Evolutionary conservation across 1,140 invertebrate genomes (phyloP).

Genomic region (Zaprionus vittiger): DNA sequence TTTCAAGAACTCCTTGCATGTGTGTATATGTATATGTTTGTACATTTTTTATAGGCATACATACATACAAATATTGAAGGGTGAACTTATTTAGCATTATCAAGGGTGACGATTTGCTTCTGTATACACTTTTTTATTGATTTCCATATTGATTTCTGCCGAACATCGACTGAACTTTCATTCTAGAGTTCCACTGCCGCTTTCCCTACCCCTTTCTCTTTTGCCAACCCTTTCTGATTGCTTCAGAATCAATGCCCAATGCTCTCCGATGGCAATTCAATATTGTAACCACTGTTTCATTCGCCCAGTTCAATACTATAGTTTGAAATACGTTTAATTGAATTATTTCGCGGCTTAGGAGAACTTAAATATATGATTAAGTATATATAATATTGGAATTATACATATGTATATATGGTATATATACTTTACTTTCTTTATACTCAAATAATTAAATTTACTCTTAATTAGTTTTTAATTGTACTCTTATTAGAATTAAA

Average conservation of each 20-base stretch:
- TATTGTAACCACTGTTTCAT: neutral
- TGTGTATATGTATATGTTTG: slow-evolving; percentile 1
- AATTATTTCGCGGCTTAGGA: neutral
- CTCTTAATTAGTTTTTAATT: neutral
- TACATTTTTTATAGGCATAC: slow-evolving; percentile 4
- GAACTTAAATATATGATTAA: neutral
- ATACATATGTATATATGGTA: neutral
- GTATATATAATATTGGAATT: neutral
- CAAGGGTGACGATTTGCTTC: slow-evolving; percentile 62
- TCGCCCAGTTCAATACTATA: too few species aligned
- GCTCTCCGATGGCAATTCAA: neutral
- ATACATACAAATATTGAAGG: slow-evolving; percentile 25
- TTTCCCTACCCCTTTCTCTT: neutral
- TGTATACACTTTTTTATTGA: slow-evolving; percentile 68
- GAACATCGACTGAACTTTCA: slow-evolving; percentile 24
- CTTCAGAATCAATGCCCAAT: neutral
- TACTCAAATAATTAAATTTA: too few species aligned
- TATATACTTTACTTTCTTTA: neutral
- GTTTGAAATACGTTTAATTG: too few species aligned
- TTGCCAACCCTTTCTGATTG: slow-evolving; percentile 44
- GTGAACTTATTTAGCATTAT: slow-evolving; percentile 54
- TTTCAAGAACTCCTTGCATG: neutral
- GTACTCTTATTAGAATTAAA: neutral
- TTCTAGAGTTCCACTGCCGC: slow-evolving; percentile 16
- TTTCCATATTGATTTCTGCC: slow-evolving; percentile 71